Evolutionary conservation across 2,797 vertebrate species (phyloP).

Genomic region (Chanos chanos): DNA sequence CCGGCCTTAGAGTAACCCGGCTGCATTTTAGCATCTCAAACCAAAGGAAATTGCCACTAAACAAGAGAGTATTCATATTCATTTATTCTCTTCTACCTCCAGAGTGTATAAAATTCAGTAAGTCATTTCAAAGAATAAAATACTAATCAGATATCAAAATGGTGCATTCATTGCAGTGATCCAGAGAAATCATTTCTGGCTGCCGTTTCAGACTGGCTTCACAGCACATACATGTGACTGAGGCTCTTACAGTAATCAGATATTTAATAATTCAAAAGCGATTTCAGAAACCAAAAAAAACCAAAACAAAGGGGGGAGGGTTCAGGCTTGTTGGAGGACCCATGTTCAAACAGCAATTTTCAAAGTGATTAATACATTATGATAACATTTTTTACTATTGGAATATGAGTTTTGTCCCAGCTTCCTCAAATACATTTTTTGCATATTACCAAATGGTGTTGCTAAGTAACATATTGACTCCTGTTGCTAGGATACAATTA

Average conservation of each 20-base stretch:
- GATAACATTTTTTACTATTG: constrained; percentile 12
- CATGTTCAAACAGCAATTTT: background rate
- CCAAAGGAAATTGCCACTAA: no score
- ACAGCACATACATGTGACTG: background rate
- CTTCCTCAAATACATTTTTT: constrained; percentile 43
- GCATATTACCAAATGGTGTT: constrained; percentile 60
- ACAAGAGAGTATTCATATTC: no score
- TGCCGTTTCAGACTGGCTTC: background rate
- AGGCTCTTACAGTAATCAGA: background rate
- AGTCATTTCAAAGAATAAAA: background rate
- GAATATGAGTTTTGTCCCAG: constrained; percentile 19
- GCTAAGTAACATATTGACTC: constrained; percentile 71
- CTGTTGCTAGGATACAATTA: constrained; percentile 73
- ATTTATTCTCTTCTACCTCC: no score
- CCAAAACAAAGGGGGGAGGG: no score
- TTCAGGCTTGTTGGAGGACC: no score
- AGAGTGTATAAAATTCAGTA: no score
- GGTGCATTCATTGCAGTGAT: background rate
- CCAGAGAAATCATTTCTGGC: background rate
- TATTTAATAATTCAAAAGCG: background rate
- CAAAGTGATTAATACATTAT: background rate
- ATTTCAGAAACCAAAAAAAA: no score
- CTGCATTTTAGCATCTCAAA: no score
- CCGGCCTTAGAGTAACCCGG: no score
- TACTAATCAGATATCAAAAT: background rate